Percentiles rank a stretch among this genome's conserved stretches.
Conservation (phyloP, 1,140 invertebrate species). For the Rhagoletis pomonella region DNA sequence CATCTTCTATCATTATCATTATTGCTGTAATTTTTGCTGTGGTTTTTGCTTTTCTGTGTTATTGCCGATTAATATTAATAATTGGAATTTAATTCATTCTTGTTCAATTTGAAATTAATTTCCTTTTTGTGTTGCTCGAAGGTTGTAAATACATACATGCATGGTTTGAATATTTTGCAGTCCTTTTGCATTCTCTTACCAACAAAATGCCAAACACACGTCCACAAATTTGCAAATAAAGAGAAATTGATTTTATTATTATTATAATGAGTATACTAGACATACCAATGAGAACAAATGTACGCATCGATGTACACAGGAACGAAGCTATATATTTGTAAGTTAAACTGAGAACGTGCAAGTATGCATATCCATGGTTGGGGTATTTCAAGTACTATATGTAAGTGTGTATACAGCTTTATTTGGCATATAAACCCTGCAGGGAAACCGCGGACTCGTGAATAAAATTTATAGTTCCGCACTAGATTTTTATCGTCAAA, state of each 20-base stretch:
- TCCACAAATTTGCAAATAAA: conserved; percentile 29
- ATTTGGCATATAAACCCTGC: too few species aligned
- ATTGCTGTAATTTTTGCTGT: not conserved
- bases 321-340: not conserved
- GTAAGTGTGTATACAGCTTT: too few species aligned
- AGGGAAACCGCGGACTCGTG: too few species aligned
- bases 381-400: not conserved
- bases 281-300: not conserved
- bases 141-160: not conserved
- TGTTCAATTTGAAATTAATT: conserved; percentile 28
- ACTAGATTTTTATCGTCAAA: too few species aligned
- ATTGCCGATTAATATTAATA: conserved; percentile 29
- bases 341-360: not conserved
- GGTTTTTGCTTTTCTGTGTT: not conserved
- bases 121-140: conserved; percentile 11
- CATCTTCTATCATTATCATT: not conserved
- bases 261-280: conserved; percentile 13
- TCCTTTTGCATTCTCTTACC: not conserved
- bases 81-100: conserved; percentile 23
- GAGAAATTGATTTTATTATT: conserved; percentile 49
- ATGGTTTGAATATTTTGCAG: not conserved
- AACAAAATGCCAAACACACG: conserved; percentile 15
- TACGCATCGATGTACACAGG: not conserved
- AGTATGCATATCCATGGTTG: not conserved
- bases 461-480: too few species aligned